Conservation (phyloP, 2,888 invertebrate species). For the Rhyacophila evoluta region DNA sequence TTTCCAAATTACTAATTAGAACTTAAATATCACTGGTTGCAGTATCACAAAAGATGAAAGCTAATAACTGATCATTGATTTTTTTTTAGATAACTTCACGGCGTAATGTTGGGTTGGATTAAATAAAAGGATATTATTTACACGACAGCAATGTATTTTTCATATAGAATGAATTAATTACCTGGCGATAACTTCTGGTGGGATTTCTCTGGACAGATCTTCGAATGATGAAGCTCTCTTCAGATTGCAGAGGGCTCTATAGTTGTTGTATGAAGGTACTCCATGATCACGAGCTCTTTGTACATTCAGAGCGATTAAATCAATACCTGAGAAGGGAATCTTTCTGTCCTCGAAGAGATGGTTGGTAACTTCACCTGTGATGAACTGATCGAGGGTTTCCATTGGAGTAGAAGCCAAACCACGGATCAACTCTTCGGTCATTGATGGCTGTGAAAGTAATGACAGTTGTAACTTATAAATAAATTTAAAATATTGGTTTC, state of each 20-base stretch:
- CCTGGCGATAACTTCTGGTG: slow-evolving; percentile 82
- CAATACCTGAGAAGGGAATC: slow-evolving; percentile 92
- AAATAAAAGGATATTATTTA: too few relatives aligned
- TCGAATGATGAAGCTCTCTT: slow-evolving; percentile 88
- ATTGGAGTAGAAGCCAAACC: slow-evolving; percentile 90
- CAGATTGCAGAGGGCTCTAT: slow-evolving; percentile 89
- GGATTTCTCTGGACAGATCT: slow-evolving; percentile 88
- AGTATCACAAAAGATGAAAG: too few relatives aligned
- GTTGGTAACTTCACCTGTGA: slow-evolving; percentile 94
- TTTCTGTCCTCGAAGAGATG: slow-evolving; percentile 92
- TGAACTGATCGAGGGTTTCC: slow-evolving; percentile 94
- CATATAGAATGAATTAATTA: slow-evolving; percentile 51
- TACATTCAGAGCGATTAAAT: slow-evolving; percentile 91
- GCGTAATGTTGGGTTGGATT: too few relatives aligned
- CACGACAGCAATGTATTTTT: too few relatives aligned
- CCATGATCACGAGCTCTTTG: slow-evolving; percentile 92
- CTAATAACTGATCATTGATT: background rate
- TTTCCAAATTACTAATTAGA: background rate
- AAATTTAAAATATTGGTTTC: too few relatives aligned
- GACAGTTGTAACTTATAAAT: too few relatives aligned
- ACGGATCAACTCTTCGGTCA: slow-evolving; percentile 87
- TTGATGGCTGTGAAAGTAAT: slow-evolving; percentile 69
- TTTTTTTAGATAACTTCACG: too few relatives aligned
- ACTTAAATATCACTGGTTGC: background rate
- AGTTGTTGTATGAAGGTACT: slow-evolving; percentile 89